phyloP scores from a whole-genome alignment of 2,113 vertebrate genomes.

The Daboia siamensis region DNA sequence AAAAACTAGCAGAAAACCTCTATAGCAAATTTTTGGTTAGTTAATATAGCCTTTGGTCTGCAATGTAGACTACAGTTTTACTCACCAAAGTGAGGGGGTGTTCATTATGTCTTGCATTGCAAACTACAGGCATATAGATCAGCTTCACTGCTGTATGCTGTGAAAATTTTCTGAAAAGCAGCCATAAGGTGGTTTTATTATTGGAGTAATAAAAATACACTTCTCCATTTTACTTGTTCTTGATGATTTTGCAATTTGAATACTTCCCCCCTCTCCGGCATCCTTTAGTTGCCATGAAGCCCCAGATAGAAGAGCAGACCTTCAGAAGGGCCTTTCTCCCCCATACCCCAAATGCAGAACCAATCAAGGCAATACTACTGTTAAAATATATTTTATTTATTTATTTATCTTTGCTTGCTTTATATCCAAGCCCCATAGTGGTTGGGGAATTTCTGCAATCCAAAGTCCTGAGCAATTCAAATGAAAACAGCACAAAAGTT shows the following conservation, averaged over 20 bases:
- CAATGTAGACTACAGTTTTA: neutral
- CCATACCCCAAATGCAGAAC: neutral
- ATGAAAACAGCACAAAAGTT: neutral
- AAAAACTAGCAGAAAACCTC: neutral
- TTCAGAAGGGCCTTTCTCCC: no score
- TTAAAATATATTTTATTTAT: neutral
- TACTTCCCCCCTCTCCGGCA: neutral
- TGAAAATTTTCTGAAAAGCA: neutral
- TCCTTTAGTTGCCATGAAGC: neutral
- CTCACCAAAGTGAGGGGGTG: neutral
- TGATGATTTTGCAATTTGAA: neutral
- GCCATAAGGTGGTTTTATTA: neutral
- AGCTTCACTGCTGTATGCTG: neutral
- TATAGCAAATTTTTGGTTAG: neutral
- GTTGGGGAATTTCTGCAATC: neutral
- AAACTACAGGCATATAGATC: neutral
- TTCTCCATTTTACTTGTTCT: neutral
- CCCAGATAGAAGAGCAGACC: no score
- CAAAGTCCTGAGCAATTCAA: neutral
- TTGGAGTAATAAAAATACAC: neutral
- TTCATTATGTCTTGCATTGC: neutral
- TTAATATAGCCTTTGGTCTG: neutral
- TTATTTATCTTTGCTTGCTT: neutral
- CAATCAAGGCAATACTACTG: neutral
- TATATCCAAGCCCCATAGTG: neutral